These are phyloP conservation scores for Abramis brama DNA, from an alignment of 2,113 vertebrate species.

Conservation along the genomic window DNA sequence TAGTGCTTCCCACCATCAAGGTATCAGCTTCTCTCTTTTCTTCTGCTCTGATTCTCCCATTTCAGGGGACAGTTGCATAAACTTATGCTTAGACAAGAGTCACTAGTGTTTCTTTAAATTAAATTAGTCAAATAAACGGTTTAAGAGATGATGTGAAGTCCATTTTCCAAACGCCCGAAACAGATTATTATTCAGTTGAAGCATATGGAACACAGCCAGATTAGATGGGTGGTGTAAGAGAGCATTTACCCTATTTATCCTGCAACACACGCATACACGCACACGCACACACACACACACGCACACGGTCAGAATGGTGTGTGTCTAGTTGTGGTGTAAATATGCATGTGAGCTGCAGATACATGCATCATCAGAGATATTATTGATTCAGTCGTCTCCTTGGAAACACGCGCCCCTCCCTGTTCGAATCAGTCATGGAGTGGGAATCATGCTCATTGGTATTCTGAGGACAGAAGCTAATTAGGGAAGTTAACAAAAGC, in stretches of 20 bases:
- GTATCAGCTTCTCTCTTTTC: slow-evolving; percentile 67
- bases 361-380: slow-evolving; percentile 60
- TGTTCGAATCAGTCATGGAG: slow-evolving; percentile 64
- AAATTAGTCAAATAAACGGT: not conserved
- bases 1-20: slow-evolving; percentile 93
- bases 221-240: not conserved
- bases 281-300: not conserved
- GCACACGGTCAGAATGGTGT: not conserved
- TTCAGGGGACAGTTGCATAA: not conserved
- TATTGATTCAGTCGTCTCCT: slow-evolving; percentile 57
- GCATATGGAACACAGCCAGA: not conserved
- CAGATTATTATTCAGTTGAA: not conserved
- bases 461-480: slow-evolving; percentile 63
- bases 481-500: slow-evolving; percentile 58
- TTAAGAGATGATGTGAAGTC: not conserved
- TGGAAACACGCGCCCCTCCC: not conserved
- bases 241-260: not conserved
- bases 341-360: not conserved
- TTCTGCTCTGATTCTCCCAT: not conserved
- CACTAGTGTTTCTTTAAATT: not conserved
- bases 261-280: not conserved
- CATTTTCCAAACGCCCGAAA: not conserved
- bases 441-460: slow-evolving; percentile 63
- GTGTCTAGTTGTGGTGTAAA: not conserved
- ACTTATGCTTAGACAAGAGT: not conserved